Percentiles rank a stretch among this genome's conserved stretches.
Evolutionary conservation across 2,888 invertebrate genomes (phyloP).

Genomic region (Galeopsomyia nigrocyanea): DNA sequence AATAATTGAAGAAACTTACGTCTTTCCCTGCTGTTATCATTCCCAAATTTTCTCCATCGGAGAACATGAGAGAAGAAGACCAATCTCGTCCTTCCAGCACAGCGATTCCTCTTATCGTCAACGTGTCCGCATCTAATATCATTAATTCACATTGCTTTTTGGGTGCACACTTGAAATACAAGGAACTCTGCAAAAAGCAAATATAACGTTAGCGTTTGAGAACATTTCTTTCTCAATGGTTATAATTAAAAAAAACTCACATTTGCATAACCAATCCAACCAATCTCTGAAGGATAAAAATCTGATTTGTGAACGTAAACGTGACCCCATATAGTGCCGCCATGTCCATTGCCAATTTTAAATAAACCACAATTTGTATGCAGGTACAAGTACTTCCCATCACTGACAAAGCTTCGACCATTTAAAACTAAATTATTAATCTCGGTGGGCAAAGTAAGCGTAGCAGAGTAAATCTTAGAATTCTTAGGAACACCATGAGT

Average conservation of each 20-base stretch:
- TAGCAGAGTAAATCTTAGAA: conserved; percentile 79
- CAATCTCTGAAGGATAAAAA: conserved; percentile 84
- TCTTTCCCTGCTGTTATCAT: conserved; percentile 85
- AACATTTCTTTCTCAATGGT: conserved; percentile 6
- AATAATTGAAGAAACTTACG: conserved; percentile 70
- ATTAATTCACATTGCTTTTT: conserved; percentile 66
- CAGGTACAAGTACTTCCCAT: conserved; percentile 91
- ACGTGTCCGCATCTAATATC: conserved; percentile 69
- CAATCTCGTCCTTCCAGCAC: conserved; percentile 67
- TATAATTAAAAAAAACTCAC: conserved; percentile 70
- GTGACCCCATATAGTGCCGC: conserved; percentile 92
- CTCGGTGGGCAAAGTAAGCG: conserved; percentile 71
- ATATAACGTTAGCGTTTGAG: neutral
- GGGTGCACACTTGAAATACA: conserved; percentile 80
- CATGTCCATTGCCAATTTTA: conserved; percentile 96
- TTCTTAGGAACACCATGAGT: conserved; percentile 87
- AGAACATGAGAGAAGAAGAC: conserved; percentile 74
- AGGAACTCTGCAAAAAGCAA: conserved; percentile 76
- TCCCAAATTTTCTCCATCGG: conserved; percentile 84
- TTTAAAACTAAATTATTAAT: conserved; percentile 69
- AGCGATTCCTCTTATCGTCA: conserved; percentile 70
- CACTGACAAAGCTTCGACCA: conserved; percentile 82
- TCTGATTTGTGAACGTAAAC: conserved; percentile 87
- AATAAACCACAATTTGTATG: conserved; percentile 87
- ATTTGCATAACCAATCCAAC: conserved; percentile 89